Percentiles rank a stretch among this genome's conserved stretches.
Conservation (phyloP, 2,888 invertebrate species). For the Camptogramma bilineatum region DNA sequence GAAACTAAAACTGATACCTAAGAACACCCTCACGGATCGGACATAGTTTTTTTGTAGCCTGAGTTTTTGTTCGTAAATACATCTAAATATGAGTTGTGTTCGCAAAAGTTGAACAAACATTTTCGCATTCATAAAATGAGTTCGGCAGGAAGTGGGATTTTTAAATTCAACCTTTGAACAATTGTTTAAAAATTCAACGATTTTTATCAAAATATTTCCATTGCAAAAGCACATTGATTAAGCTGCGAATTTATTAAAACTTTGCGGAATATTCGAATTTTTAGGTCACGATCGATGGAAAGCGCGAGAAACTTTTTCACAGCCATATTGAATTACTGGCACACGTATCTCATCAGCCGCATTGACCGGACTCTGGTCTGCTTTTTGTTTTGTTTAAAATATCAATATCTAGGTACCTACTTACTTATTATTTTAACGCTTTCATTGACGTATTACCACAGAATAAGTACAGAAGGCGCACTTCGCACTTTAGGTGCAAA, state of each 20-base stretch:
- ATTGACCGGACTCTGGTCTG: background rate
- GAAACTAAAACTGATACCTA: no score
- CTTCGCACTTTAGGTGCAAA: no score
- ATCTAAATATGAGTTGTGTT: no score
- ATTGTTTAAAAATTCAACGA: background rate
- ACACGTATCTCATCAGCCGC: background rate
- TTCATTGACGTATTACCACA: no score
- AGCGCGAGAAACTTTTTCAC: background rate
- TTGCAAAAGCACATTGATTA: constrained; percentile 22
- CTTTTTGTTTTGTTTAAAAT: background rate
- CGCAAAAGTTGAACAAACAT: no score
- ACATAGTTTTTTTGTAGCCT: no score
- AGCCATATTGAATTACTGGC: background rate
- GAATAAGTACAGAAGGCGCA: no score
- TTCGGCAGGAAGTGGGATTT: background rate
- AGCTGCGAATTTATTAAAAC: background rate
- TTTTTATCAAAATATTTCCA: constrained; percentile 3
- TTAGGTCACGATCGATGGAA: background rate
- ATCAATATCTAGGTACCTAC: no score
- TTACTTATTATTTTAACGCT: background rate
- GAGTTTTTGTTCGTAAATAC: no score
- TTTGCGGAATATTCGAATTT: background rate
- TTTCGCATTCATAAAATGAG: background rate
- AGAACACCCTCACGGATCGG: no score
- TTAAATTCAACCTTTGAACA: background rate